Base-by-base conservation (phyloP, 1,140 invertebrate genomes). In the Chironomus striatipennis region DNA sequence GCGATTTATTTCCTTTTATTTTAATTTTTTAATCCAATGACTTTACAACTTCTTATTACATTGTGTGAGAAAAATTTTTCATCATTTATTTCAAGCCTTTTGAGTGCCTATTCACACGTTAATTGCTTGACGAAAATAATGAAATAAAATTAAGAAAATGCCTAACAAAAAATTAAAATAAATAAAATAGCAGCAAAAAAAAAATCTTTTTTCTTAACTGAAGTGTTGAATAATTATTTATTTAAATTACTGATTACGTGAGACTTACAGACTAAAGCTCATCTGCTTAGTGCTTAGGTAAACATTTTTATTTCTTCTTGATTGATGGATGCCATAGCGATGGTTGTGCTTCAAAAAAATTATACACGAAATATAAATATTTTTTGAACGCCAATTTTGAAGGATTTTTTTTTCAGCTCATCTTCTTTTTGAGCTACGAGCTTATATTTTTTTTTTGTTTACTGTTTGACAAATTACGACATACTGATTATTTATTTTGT, bases 231-330 rank as follows among this genome's bases (percentile, higher is more conserved):
- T 21, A 70, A 70, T 70, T 70, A 70, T 70, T 70, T 70, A 70
- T 70, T 70, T 70, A 70, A 70, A 70, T 70, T 70, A 20, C 65
- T 70, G 65, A 70, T 70, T 70, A 70, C 65, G 65, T 20, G 47
- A 57, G 12, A n/a, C 43, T 47, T 9, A 47, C 43, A 67, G 18
- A 57, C n/a, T 57, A 12, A n/a, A 17, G 64, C 65, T 70, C 17
- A 70, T 21, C 17, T 57, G 47, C 47, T 18, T 70, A 20, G 18
- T 20, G 18, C 18, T 70, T 70, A 70, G 18, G 18, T 20, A 18
- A 70, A 70, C 65, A 70, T 18, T 34, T 34, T 34, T 34, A 5
- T 34, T 34, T 1, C 5, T 34, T 34, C 24, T 18, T 70, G 18
- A 70, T 70, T 70, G 65, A 70, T 21, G 65, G 18, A 70, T 70